These are phyloP conservation scores for Semicossyphus pulcher DNA, from an alignment of 2,113 vertebrate genomes.

Conservation along the genomic window DNA sequence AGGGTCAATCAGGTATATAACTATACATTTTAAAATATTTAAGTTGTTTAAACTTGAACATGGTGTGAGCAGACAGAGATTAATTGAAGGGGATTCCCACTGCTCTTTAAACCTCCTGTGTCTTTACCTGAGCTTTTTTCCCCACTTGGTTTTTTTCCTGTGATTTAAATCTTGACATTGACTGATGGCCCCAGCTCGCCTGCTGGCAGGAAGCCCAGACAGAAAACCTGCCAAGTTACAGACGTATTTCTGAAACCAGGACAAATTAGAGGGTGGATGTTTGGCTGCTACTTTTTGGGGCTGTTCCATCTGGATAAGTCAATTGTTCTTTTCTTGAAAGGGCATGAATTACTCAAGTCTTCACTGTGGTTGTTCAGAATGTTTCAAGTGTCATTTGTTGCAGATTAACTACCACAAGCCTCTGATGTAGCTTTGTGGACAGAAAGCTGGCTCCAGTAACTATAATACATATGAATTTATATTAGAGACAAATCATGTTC, in stretches of 20 bases:
- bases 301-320: background rate
- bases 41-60: background rate
- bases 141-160: constrained; percentile 8
- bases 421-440: too few relatives aligned
- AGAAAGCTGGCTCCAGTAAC: too few relatives aligned
- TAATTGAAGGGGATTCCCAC: background rate
- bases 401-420: background rate
- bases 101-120: background rate
- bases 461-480: too few relatives aligned
- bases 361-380: background rate
- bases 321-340: constrained; percentile 10
- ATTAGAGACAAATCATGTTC: too few relatives aligned
- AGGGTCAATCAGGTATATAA: too few relatives aligned
- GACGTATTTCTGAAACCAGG: constrained; percentile 14
- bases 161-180: constrained; percentile 49
- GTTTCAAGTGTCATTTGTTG: background rate
- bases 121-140: background rate
- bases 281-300: constrained; percentile 2
- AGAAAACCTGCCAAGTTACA: constrained; percentile 2
- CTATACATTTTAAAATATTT: too few relatives aligned
- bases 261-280: constrained; percentile 25
- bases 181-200: constrained; percentile 30
- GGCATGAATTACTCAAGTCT: background rate
- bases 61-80: background rate
- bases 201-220: constrained; percentile 43